Percentiles rank a stretch among this genome's conserved stretches.
Conservation (phyloP, 1,140 invertebrate species). For the Battus philenor region DNA sequence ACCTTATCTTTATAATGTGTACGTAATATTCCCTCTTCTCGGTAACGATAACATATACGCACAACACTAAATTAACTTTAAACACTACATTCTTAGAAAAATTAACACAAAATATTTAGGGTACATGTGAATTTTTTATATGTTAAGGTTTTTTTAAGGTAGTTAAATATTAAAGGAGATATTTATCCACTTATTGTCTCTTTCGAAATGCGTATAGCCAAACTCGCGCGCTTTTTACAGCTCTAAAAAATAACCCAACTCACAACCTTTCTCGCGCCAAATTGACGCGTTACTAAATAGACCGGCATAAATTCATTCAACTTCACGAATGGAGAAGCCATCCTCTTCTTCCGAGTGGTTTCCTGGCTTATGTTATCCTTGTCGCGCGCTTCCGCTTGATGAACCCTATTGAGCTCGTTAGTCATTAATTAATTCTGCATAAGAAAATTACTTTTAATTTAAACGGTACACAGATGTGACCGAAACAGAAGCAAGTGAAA, state of each 20-base stretch:
- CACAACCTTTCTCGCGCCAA: constrained; percentile 69
- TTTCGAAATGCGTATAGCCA: neutral
- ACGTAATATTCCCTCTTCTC: constrained; percentile 22
- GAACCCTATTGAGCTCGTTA: constrained; percentile 75
- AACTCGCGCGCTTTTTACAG: constrained; percentile 29
- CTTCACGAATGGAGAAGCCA: constrained; percentile 37
- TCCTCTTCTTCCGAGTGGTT: constrained; percentile 26
- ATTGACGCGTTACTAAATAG: constrained; percentile 72
- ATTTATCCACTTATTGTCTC: no score
- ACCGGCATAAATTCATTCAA: constrained; percentile 74
- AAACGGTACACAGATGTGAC: constrained; percentile 62
- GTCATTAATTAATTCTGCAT: constrained; percentile 76
- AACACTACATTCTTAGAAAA: constrained; percentile 6
- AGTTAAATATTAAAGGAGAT: no score
- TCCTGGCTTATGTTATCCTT: constrained; percentile 29
- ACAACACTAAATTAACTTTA: constrained; percentile 9
- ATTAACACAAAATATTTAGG: no score
- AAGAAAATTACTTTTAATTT: constrained; percentile 76
- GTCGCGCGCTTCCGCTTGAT: constrained; percentile 66
- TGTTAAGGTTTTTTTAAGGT: no score
- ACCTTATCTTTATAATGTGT: constrained; percentile 54
- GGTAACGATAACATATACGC: constrained; percentile 12
- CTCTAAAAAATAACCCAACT: constrained; percentile 23
- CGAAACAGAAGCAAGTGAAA: constrained; percentile 20
- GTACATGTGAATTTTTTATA: no score